phyloP scores from a whole-genome alignment of 2,888 invertebrate species.

The Conistra vaccinii region DNA sequence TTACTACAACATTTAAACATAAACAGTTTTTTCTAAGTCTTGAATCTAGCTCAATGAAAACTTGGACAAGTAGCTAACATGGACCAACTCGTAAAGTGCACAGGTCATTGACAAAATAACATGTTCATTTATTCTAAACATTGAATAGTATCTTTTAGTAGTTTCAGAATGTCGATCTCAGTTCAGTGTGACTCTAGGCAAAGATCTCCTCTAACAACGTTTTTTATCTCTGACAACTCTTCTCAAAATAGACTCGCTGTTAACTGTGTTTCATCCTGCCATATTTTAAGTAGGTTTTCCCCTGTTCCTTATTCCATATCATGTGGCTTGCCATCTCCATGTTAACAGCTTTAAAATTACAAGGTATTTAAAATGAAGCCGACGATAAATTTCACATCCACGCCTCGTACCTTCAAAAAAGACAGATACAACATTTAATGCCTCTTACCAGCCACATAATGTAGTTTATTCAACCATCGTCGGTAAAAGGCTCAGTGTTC shows the following conservation, averaged over 20 bases:
- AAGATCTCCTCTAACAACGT: neutral
- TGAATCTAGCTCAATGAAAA: constrained; percentile 21
- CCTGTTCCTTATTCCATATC: neutral
- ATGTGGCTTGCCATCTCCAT: neutral
- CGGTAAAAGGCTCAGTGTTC: constrained; percentile 17
- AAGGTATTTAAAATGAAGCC: constrained; percentile 12
- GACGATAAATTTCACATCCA: constrained; percentile 5
- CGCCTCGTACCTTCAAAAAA: constrained; percentile 12
- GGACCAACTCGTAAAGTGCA: neutral
- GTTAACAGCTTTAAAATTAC: neutral
- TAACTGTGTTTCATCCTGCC: no score
- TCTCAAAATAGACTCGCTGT: no score
- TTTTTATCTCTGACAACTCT: no score
- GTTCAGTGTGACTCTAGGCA: neutral
- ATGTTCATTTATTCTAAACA: neutral
- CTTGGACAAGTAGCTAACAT: neutral
- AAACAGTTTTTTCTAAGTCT: constrained; percentile 10
- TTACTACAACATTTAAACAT: constrained; percentile 18
- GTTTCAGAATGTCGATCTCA: neutral
- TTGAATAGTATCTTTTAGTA: neutral
- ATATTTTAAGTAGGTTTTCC: no score
- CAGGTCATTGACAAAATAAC: constrained; percentile 2
- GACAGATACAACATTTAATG: constrained; percentile 10
- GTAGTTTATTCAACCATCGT: constrained; percentile 51
- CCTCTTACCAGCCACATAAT: constrained; percentile 5